phyloP scores from a whole-genome alignment of 2,888 invertebrate species.

The Notocelia uddmanniana region DNA sequence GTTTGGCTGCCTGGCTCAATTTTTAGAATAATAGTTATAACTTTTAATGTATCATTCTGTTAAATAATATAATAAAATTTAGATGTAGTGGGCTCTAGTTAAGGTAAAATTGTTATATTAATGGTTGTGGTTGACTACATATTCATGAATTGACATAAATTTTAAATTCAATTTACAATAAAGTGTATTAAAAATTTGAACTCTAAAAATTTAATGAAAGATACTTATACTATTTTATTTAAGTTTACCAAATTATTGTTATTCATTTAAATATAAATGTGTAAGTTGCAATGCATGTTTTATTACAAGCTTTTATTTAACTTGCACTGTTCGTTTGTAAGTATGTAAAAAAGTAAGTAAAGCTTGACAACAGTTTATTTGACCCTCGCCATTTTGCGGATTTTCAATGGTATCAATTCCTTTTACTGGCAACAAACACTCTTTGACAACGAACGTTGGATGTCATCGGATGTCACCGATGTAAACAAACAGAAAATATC shows the following conservation, averaged over 20 bases:
- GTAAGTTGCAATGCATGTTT: slow-evolving; percentile 9
- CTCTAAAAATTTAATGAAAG: background rate
- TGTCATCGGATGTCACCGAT: no score
- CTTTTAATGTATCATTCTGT: background rate
- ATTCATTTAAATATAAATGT: background rate
- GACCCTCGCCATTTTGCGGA: no score
- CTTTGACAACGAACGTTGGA: no score
- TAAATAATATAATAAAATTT: background rate
- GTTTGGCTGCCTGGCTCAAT: background rate
- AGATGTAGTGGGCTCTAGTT: background rate
- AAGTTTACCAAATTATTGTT: background rate
- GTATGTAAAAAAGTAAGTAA: no score
- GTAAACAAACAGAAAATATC: no score
- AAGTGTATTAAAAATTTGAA: background rate
- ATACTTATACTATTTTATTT: background rate
- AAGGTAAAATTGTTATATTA: slow-evolving; percentile 2
- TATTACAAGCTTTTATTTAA: no score
- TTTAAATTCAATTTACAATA: background rate
- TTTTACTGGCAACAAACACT: no score
- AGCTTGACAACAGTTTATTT: no score
- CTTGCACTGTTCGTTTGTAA: no score
- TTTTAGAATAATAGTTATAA: background rate
- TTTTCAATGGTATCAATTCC: no score
- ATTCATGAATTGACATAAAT: background rate
- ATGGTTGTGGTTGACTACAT: background rate